phyloP scores from a whole-genome alignment of 2,888 invertebrate genomes.

The Himalopsyche anomala region DNA sequence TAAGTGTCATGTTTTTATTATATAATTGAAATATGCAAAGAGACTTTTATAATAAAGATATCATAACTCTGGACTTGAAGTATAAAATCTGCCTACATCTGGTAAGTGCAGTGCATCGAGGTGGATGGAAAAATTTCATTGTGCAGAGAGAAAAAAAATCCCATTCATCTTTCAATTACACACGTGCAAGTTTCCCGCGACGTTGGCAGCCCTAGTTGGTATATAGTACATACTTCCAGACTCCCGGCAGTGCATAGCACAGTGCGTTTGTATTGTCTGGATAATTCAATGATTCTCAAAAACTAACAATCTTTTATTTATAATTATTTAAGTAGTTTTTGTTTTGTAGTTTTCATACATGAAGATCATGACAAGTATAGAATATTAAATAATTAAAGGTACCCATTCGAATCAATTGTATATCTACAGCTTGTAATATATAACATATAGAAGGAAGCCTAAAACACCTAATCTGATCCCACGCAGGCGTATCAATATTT shows the following conservation, averaged over 20 bases:
- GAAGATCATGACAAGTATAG: no score
- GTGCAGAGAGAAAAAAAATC: constrained; percentile 58
- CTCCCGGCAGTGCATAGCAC: background rate
- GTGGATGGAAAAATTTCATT: constrained; percentile 63
- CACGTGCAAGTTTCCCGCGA: constrained; percentile 58
- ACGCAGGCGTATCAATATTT: no score
- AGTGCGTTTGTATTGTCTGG: background rate
- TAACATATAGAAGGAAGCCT: no score
- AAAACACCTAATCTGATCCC: no score
- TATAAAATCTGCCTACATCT: constrained; percentile 5
- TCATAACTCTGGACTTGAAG: background rate
- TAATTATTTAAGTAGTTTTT: background rate
- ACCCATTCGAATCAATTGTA: no score
- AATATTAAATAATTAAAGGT: no score
- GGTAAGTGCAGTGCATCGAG: constrained; percentile 51
- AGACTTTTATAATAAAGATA: no score
- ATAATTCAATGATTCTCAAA: background rate
- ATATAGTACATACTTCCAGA: background rate
- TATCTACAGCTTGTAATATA: no score
- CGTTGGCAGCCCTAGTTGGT: constrained; percentile 40
- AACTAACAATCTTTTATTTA: background rate
- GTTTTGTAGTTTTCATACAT: no score
- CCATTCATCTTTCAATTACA: constrained; percentile 65
- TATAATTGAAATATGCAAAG: no score
- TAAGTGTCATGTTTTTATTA: no score